phyloP scores from a whole-genome alignment of 2,113 vertebrate species.

The Anolis sagrei region DNA sequence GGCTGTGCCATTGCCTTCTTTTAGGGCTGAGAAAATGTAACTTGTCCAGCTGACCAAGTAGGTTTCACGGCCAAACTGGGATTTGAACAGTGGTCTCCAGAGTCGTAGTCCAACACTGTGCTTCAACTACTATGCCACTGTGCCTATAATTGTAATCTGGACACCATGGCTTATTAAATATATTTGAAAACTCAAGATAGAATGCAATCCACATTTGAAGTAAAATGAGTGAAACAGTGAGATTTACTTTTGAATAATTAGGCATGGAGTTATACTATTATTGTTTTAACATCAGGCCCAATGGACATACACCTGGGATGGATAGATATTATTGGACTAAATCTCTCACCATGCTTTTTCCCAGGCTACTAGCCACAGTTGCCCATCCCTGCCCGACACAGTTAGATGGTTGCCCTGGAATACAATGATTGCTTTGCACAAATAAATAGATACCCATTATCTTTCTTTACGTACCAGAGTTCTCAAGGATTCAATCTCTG shows the following conservation, averaged over 20 bases:
- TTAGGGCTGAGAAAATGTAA: too few relatives aligned
- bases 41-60: too few relatives aligned
- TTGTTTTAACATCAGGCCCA: background rate
- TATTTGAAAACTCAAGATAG: background rate
- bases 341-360: too few relatives aligned
- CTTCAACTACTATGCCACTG: too few relatives aligned
- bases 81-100: too few relatives aligned
- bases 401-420: background rate
- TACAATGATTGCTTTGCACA: fast-evolving
- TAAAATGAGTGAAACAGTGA: background rate
- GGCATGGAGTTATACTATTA: too few relatives aligned
- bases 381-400: background rate
- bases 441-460: background rate
- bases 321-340: too few relatives aligned
- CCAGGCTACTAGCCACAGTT: background rate
- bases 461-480: conserved; percentile 82
- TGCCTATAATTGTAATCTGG: background rate
- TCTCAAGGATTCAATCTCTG: conserved; percentile 90
- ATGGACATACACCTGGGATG: background rate
- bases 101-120: too few relatives aligned
- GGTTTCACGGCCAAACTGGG: too few relatives aligned
- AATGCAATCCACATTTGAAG: background rate
- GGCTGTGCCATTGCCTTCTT: too few relatives aligned
- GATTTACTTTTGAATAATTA: background rate
- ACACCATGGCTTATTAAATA: conserved; percentile 2